Evolutionary conservation across 2,113 vertebrate genomes (phyloP).

Genomic region (Ondatra zibethicus): DNA sequence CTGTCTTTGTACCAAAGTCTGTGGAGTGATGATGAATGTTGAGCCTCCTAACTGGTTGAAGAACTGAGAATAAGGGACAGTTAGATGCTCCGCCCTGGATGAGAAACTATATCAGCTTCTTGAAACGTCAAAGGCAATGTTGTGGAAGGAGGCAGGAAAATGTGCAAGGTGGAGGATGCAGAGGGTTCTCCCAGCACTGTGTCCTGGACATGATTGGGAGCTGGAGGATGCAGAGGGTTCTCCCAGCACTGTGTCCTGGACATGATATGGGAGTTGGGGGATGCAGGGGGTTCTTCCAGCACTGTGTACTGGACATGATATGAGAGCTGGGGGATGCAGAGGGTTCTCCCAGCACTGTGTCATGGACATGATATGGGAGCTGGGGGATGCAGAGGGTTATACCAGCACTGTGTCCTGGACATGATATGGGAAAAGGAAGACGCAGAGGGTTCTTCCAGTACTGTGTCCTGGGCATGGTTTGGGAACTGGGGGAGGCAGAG

Average conservation of each 20-base stretch:
- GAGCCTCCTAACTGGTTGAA: background rate
- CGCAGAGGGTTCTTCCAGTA: background rate
- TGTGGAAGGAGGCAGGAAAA: background rate
- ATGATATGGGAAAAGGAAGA: background rate
- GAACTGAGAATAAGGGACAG: background rate
- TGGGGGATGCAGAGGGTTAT: background rate
- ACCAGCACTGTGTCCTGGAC: too few relatives aligned
- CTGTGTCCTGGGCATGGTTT: too few relatives aligned
- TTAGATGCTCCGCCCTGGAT: too few relatives aligned
- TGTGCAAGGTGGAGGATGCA: background rate
- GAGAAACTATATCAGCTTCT: background rate
- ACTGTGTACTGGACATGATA: background rate
- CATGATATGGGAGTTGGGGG: background rate
- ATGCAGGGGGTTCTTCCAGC: background rate
- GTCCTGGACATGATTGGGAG: too few relatives aligned
- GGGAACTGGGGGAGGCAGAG: too few relatives aligned
- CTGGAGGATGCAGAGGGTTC: background rate
- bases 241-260: too few relatives aligned
- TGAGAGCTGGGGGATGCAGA: too few relatives aligned
- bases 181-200: too few relatives aligned
- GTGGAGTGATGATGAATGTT: background rate
- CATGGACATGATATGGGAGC: background rate
- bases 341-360: too few relatives aligned
- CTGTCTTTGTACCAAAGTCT: background rate
- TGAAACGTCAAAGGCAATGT: background rate